A percentile compares a stretch with the other conserved stretches of the same genome.
Conservation (phyloP, 2,888 invertebrate genomes). For the Tetropium fuscum region DNA sequence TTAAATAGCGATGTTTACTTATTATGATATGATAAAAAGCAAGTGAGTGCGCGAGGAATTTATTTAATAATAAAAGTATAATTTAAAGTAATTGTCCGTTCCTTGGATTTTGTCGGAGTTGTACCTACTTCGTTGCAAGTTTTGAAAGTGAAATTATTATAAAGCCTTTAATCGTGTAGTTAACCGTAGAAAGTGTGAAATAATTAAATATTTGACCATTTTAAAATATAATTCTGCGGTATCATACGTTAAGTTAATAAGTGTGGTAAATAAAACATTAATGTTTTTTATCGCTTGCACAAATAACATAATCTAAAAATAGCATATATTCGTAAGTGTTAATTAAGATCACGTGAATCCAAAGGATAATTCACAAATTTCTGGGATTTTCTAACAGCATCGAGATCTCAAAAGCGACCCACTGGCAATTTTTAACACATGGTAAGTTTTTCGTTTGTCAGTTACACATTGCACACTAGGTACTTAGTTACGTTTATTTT, state of each 20-base stretch:
- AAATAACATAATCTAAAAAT: conserved; percentile 51
- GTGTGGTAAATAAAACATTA: conserved; percentile 45
- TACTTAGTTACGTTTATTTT: conserved; percentile 36
- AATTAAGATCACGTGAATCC: conserved; percentile 45
- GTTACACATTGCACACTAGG: no score
- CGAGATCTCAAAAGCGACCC: conserved; percentile 25
- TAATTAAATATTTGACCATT: conserved; percentile 26
- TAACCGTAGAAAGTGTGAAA: conserved; percentile 36
- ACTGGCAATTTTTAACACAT: conserved; percentile 41
- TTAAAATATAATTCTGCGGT: conserved; percentile 11
- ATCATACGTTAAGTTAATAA: conserved; percentile 24
- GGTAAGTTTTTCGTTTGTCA: conserved; percentile 37
- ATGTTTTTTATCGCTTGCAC: conserved; percentile 48
- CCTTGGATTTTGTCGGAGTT: conserved; percentile 13
- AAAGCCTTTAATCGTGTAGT: conserved; percentile 18
- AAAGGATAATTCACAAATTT: conserved; percentile 34
- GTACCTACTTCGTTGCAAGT: conserved; percentile 19
- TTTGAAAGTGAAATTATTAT: conserved; percentile 24
- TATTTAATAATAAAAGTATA: conserved; percentile 15
- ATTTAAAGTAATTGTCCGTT: conserved; percentile 2
- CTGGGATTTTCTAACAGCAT: conserved; percentile 33
- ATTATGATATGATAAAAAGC: conserved; percentile 30
- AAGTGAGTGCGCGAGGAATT: conserved; percentile 31
- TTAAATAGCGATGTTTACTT: conserved; percentile 36
- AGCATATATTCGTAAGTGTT: conserved; percentile 42